Percentiles rank a stretch among this genome's conserved stretches.
Evolutionary conservation across 2,797 vertebrate genomes (phyloP).

Genomic region (Danionella dracula): DNA sequence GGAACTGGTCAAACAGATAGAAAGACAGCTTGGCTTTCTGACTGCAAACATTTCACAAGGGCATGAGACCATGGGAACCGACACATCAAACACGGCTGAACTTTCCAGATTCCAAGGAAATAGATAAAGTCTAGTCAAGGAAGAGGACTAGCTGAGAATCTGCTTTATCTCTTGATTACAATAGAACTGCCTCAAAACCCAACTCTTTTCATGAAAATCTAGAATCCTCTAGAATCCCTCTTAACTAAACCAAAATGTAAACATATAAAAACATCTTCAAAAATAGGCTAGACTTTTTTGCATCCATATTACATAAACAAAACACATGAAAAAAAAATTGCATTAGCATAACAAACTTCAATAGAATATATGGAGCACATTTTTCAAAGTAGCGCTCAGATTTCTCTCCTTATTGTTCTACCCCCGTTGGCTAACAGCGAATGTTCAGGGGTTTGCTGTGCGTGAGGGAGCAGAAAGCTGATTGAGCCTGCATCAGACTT

Average conservation of each 20-base stretch:
- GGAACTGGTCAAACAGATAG: conserved; percentile 63
- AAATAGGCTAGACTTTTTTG: too few species aligned
- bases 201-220: conserved; percentile 4
- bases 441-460: conserved; percentile 64
- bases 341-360: too few species aligned
- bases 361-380: neutral
- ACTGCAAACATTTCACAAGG: conserved; percentile 69
- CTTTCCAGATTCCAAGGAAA: conserved; percentile 10
- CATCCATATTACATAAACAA: too few species aligned
- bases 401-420: too few species aligned
- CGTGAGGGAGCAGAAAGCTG: conserved; percentile 59
- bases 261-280: too few species aligned
- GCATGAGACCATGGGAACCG: conserved; percentile 67
- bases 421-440: too few species aligned
- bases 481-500: conserved; percentile 69
- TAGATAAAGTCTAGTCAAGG: conserved; percentile 17
- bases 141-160: conserved; percentile 6
- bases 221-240: too few species aligned
- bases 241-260: too few species aligned
- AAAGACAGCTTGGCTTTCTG: conserved; percentile 34
- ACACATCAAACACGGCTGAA: conserved; percentile 37
- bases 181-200: conserved; percentile 10
- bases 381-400: neutral
- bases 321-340: too few species aligned
- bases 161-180: conserved; percentile 21